Base-by-base conservation (phyloP, 1,140 invertebrate species). In the Maniola jurtina region DNA sequence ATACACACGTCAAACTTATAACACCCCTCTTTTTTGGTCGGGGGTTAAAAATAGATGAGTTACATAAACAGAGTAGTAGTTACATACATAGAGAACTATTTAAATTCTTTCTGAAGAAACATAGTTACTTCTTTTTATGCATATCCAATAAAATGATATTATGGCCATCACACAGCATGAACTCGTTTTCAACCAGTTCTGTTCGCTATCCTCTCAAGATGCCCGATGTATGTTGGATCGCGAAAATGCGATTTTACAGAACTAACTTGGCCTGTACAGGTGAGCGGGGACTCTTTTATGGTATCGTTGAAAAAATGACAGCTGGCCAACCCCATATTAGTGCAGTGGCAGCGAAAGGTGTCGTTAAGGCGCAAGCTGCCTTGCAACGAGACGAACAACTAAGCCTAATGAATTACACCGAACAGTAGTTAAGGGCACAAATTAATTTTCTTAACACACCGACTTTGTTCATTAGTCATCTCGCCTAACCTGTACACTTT, bases 261-360 rank as follows among this genome's bases (percentile, higher is more conserved):
- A 75, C 72, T 66, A 76, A 77, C 69, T 70, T 70, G 69, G 71
- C 58, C 56, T 40, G 72, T 71, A 70, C 76, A 80, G 77, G 75
- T 80, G 73, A 78, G 63, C 75, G 59, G 61, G 64, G 45, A 60
- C 16, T 73, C 79, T 78, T 75, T 76, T 78, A 80, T 78, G 78
- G 73, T 73, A 79, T 76, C 72, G 60, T 72, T 76, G 73, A 78
- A 85, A 84, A 83, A 83, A 76, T 71, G 68, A 73, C 83, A 85
- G 70, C 76, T 83, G 83, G 68, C 42, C 70, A 40, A 75, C 71
- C 72, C 82, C 82, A 80, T 84, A 83, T 83, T 78, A 76, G 73
- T 72, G 65, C 70, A 71, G 64, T 66, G 50, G 68, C 67, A 76
- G 80, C 74, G 79, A 83, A 85, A 83, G 77, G 79, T 80, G 83